Evolutionary conservation across 1,140 invertebrate genomes (phyloP).

Genomic region (Leptoteleia sp.): DNA sequence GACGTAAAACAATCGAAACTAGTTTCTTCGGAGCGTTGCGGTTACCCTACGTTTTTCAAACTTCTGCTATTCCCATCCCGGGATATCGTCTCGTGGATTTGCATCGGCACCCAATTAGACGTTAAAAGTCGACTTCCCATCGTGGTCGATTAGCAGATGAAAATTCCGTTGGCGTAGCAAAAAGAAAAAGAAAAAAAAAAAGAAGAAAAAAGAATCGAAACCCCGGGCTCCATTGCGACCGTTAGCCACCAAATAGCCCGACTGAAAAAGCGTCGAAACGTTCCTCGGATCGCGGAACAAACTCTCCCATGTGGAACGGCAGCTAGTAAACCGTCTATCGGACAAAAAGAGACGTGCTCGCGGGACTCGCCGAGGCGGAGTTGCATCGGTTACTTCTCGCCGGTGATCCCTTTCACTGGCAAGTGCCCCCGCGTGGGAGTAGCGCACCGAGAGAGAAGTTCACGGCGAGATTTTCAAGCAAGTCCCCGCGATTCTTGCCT

Average conservation of each 20-base stretch:
- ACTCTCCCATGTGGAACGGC: conserved; percentile 50
- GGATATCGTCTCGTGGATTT: too few species aligned
- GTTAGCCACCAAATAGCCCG: conserved; percentile 5
- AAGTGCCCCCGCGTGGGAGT: conserved; percentile 73
- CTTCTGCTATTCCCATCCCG: too few species aligned
- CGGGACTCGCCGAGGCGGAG: conserved; percentile 33
- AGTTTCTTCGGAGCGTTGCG: too few species aligned
- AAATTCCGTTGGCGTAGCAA: too few species aligned
- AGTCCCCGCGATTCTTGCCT: conserved; percentile 64
- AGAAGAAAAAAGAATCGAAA: too few species aligned
- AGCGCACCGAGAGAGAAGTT: conserved; percentile 67
- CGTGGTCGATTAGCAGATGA: too few species aligned
- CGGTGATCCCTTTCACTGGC: conserved; percentile 75
- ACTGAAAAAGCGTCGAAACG: conserved; percentile 3
- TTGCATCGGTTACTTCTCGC: conserved; percentile 66
- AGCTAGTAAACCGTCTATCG: conserved; percentile 46
- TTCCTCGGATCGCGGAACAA: conserved; percentile 32
- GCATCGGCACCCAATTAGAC: too few species aligned
- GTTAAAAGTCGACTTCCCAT: too few species aligned
- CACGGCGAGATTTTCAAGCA: conserved; percentile 71
- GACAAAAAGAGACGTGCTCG: conserved; percentile 49
- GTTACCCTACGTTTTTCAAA: too few species aligned
- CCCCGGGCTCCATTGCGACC: too few species aligned
- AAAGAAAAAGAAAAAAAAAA: too few species aligned
- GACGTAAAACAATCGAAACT: too few species aligned